A percentile compares a stretch with the other conserved stretches of the same genome.
These are phyloP conservation scores for Psittacula derbiana DNA, from an alignment of 2,797 vertebrate species.

Conservation along the genomic window DNA sequence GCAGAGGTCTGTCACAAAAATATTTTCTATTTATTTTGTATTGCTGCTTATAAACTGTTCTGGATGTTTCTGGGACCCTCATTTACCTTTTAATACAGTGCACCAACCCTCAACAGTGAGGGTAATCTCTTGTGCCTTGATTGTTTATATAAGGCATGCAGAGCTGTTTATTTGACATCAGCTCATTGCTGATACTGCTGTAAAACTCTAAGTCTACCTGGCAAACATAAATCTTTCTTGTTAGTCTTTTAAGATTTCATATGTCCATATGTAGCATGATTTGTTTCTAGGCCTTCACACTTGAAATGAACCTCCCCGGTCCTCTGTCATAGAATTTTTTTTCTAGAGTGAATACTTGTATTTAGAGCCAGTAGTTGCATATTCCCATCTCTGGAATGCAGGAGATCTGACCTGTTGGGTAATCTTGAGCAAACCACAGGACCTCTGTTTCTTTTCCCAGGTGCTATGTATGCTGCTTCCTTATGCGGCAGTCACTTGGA, in stretches of 20 bases:
- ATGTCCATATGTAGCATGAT: not conserved
- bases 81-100: not conserved
- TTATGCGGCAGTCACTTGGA: not conserved
- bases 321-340: not conserved
- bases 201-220: conserved; percentile 26
- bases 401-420: not conserved
- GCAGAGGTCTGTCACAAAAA: not conserved
- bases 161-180: not conserved
- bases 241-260: not conserved
- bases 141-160: not conserved
- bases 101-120: not conserved
- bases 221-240: not conserved
- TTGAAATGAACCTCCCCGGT: not conserved
- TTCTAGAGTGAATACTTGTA: not conserved
- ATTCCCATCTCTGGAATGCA: not conserved
- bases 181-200: conserved; percentile 6
- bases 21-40: not conserved
- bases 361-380: not conserved
- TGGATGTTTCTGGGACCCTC: not conserved
- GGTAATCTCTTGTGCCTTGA: not conserved
- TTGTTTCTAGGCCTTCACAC: not conserved
- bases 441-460: not conserved
- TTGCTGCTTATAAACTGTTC: not conserved
- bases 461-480: not conserved
- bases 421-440: not conserved